Percentiles rank a stretch among this genome's conserved stretches.
phyloP scores from a whole-genome alignment of 2,888 invertebrate genomes.

The Dynastes grantii region DNA sequence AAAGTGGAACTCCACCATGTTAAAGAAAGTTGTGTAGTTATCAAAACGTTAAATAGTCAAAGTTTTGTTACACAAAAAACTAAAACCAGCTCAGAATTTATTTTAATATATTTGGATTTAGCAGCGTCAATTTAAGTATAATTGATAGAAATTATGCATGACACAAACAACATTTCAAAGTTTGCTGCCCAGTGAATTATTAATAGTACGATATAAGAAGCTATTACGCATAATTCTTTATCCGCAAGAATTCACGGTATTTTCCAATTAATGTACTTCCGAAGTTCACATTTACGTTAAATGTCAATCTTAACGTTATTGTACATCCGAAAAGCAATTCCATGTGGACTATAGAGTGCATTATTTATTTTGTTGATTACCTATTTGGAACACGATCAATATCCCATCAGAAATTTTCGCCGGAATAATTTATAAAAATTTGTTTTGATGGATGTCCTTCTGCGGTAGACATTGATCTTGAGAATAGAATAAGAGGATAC shows the following conservation, averaged over 20 bases:
- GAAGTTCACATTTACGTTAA: constrained; percentile 10
- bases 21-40: too few species aligned
- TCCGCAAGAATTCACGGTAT: neutral
- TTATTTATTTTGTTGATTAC: constrained; percentile 1
- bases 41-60: too few species aligned
- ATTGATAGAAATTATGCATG: too few species aligned
- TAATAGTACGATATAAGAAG: neutral
- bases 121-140: too few species aligned
- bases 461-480: neutral
- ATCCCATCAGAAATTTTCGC: neutral
- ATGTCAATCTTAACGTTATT: constrained; percentile 1
- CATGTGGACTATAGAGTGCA: neutral
- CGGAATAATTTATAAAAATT: neutral
- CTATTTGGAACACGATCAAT: neutral
- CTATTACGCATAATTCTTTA: neutral
- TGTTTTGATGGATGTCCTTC: neutral
- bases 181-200: neutral
- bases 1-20: too few species aligned
- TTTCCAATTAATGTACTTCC: constrained; percentile 1
- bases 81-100: too few species aligned
- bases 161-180: too few species aligned
- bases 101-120: too few species aligned
- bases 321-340: neutral
- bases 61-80: too few species aligned
- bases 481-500: neutral